These are phyloP conservation scores for Picus viridis DNA, from an alignment of 2,797 vertebrate species.

Conservation along the genomic window DNA sequence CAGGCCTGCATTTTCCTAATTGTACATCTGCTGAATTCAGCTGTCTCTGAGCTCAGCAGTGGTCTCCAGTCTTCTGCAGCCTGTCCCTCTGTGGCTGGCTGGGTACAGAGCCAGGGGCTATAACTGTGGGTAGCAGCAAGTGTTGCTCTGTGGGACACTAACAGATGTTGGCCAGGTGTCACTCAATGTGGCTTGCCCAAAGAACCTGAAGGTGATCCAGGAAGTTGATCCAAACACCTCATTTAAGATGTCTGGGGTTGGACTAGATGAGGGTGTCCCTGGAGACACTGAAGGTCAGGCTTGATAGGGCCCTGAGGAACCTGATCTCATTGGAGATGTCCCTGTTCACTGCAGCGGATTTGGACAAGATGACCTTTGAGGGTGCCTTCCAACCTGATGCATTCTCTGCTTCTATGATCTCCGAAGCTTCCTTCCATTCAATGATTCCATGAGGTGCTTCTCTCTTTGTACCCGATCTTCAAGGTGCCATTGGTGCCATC, in stretches of 20 bases:
- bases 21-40: not conserved
- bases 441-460: not conserved
- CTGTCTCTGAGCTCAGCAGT: not conserved
- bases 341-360: no score
- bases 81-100: not conserved
- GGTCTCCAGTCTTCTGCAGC: not conserved
- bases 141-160: not conserved
- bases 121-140: not conserved
- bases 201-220: not conserved
- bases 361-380: no score
- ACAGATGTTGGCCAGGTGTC: not conserved
- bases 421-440: no score
- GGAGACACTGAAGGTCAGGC: no score
- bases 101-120: not conserved
- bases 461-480: not conserved
- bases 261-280: no score
- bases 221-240: not conserved
- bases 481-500: not conserved
- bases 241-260: not conserved
- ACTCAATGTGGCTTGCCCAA: not conserved
- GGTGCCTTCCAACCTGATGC: no score
- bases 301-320: no score
- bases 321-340: no score
- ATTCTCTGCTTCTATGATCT: no score
- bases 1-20: not conserved